Percentiles rank a stretch among this genome's conserved stretches.
Evolutionary conservation across 2,113 vertebrate genomes (phyloP).

Genomic region (Tinamus guttatus): DNA sequence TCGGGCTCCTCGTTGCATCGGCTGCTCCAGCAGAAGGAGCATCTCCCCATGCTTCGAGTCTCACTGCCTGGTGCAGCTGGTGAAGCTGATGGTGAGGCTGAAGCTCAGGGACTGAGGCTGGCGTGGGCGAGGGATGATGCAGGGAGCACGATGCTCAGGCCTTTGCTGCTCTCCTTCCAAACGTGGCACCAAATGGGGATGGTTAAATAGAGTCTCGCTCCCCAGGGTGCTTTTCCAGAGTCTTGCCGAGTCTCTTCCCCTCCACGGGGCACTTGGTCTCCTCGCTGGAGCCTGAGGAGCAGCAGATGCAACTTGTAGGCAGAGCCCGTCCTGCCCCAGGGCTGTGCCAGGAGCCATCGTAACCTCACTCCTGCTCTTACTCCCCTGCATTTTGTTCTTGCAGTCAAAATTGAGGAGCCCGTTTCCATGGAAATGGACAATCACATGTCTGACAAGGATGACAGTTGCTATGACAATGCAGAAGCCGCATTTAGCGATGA

Average conservation of each 20-base stretch:
- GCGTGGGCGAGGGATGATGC: neutral
- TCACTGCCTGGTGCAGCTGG: accelerated
- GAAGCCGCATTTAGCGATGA: slow-evolving; percentile 96
- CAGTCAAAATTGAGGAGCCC: slow-evolving; percentile 93
- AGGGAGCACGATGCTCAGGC: neutral
- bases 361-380: neutral
- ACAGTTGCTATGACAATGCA: slow-evolving; percentile 92
- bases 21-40: neutral
- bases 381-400: neutral
- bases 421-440: slow-evolving; percentile 93
- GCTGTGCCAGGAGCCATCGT: accelerated
- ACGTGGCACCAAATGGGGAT: accelerated
- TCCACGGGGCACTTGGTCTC: neutral
- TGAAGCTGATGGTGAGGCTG: neutral
- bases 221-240: neutral
- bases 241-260: neutral
- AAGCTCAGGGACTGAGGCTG: accelerated
- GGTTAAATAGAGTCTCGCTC: accelerated
- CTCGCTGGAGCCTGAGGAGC: neutral
- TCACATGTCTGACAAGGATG: slow-evolving; percentile 92
- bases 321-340: neutral
- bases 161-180: accelerated
- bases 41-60: no score
- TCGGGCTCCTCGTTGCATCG: no score
- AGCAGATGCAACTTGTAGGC: neutral